A percentile compares a stretch with the other conserved stretches of the same genome.
phyloP scores from a whole-genome alignment of 1,140 invertebrate species.

The Camponotus pennsylvanicus region DNA sequence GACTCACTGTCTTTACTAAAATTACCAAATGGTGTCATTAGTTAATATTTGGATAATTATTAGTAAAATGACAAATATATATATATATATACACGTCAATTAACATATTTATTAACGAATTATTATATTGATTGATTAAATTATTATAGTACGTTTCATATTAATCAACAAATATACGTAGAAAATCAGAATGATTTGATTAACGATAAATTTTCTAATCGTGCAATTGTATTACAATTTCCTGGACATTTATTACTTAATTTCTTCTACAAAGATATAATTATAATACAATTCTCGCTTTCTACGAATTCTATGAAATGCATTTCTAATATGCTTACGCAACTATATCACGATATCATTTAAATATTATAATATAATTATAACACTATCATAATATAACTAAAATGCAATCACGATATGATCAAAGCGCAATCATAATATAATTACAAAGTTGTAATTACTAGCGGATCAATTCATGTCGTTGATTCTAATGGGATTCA shows the following conservation, averaged over 20 bases:
- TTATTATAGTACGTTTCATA: conserved; percentile 14
- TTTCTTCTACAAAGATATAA: not conserved
- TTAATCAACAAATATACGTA: not conserved
- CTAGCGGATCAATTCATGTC: conserved; percentile 57
- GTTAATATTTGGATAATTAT: conserved; percentile 35
- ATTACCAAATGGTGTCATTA: conserved; percentile 1
- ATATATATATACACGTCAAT: not conserved
- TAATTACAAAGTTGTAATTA: conserved; percentile 65
- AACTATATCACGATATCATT: not conserved
- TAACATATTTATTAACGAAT: conserved; percentile 11
- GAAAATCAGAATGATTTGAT: conserved; percentile 19
- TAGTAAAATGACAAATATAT: not conserved
- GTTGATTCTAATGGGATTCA: conserved; percentile 64
- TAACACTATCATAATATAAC: conserved; percentile 34
- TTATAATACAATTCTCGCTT: not conserved
- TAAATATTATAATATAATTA: conserved; percentile 33
- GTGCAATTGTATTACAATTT: not conserved
- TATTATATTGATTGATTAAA: conserved; percentile 3
- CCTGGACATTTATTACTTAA: not conserved
- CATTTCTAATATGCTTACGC: conserved; percentile 20
- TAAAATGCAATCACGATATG: conserved; percentile 39
- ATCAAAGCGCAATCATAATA: conserved; percentile 58
- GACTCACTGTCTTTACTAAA: not conserved
- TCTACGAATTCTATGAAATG: not conserved
- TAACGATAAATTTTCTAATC: not conserved